Conservation (phyloP, 2,888 invertebrate genomes). For the Chloroclysta siterata region DNA sequence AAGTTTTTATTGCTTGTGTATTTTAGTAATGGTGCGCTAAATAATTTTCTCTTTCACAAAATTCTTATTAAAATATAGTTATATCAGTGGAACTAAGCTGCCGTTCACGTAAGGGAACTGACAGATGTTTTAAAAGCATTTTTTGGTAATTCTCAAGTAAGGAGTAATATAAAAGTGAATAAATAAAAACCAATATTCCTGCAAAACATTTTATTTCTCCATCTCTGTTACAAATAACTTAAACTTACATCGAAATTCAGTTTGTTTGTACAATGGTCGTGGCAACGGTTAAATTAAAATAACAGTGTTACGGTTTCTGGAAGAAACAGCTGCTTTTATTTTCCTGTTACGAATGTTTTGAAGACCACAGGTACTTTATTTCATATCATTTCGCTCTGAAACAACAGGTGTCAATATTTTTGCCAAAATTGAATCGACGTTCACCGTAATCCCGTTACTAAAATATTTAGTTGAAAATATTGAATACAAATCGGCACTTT, state of each 20-base stretch:
- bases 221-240: slow-evolving; percentile 74
- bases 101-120: too few species aligned
- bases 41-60: too few species aligned
- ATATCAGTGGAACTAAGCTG: too few species aligned
- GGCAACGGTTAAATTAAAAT: slow-evolving; percentile 29
- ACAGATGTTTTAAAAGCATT: too few species aligned
- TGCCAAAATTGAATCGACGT: slow-evolving; percentile 5
- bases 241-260: slow-evolving; percentile 55
- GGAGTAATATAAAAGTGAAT: background rate
- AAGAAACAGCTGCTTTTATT: slow-evolving; percentile 24
- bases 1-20: too few species aligned
- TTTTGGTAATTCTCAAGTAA: background rate
- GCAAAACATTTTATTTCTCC: slow-evolving; percentile 74
- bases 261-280: slow-evolving; percentile 46
- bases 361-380: slow-evolving; percentile 1
- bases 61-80: too few species aligned
- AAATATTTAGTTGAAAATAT: slow-evolving; percentile 18
- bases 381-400: background rate
- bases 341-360: slow-evolving; percentile 14
- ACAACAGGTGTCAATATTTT: slow-evolving; percentile 20
- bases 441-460: slow-evolving; percentile 21
- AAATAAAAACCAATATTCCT: slow-evolving; percentile 39
- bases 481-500: slow-evolving; percentile 20
- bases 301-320: slow-evolving; percentile 10
- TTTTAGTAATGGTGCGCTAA: too few species aligned